Percentiles rank a stretch among this genome's conserved stretches.
Evolutionary conservation across 2,797 vertebrate species (phyloP).

Genomic region (Myotis pilosus): DNA sequence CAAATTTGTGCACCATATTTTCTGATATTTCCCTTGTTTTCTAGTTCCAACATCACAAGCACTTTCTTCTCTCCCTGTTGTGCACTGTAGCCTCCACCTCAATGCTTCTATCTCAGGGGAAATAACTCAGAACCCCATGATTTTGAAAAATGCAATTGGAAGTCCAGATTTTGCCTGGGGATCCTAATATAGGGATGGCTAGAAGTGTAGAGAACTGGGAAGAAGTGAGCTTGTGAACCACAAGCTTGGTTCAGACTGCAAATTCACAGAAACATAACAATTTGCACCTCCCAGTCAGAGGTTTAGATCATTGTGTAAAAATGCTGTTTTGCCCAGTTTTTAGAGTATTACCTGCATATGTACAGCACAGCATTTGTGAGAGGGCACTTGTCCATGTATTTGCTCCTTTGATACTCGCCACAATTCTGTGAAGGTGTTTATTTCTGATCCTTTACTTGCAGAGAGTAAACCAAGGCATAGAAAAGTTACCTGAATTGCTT

Average conservation of each 20-base stretch:
- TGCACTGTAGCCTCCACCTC: not conserved
- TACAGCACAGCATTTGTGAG: not conserved
- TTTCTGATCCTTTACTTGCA: not conserved
- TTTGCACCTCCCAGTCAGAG: not conserved
- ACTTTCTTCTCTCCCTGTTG: not conserved
- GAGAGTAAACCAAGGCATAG: too few relatives aligned
- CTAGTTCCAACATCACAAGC: not conserved
- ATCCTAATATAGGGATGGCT: not conserved
- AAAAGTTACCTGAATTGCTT: too few relatives aligned
- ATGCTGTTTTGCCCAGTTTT: not conserved
- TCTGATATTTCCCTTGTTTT: not conserved
- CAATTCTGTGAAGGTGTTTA: not conserved
- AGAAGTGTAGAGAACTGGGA: not conserved
- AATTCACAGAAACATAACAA: not conserved
- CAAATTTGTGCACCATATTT: not conserved
- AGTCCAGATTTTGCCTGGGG: not conserved
- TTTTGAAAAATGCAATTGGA: not conserved
- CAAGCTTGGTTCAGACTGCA: not conserved
- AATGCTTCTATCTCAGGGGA: constrained; percentile 12
- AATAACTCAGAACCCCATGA: not conserved
- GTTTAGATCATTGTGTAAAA: not conserved
- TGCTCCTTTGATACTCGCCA: not conserved
- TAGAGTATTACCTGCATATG: not conserved
- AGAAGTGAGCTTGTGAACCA: not conserved
- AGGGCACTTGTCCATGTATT: not conserved